Evolutionary conservation across 2,888 invertebrate genomes (phyloP), one percentile per base, ranked within the genome.

Genomic region (Thysanoteuthis rhombus): DNA sequence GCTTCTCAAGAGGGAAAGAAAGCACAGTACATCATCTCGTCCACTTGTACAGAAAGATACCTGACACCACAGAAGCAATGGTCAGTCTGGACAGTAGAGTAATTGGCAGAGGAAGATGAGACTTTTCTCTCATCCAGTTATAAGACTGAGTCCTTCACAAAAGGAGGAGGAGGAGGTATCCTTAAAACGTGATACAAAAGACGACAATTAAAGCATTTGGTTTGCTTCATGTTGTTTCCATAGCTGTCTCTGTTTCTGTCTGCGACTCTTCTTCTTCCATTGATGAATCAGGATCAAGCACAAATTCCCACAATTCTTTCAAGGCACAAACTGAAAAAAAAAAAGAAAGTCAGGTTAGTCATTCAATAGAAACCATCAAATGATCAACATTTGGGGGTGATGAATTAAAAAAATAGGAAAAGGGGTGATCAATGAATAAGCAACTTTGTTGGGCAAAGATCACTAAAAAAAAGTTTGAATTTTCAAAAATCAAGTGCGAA

Each of bases 251-350:
- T 36, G 52, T 91, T 38, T 93, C 93, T 36, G 52, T 32, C n/a
- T 40, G 42, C 5, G 92, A 39, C 58, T 47, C 93, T 36, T 93
- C 93, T 22, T 93, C 93, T 39, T 93, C 93, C 36, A 39, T 58
- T 36, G 39, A 58, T 19, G 93, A 93, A 94, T 95, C 95, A n/a
- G 95, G 95, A 58, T 95, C 94, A 19, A 92, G n/a, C 5, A 92
- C 92, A 93, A 95, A 95, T 90, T 95, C 95, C 95, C 95, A 95
- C 42, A 96, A 94, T 42, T 95, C 95, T 94, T 94, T 94, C 93
- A 96, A 40, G 2, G 95, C 95, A 90, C 94, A 94, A 91, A 95
- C 96, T 96, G 94, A 75, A 94, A 95, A 94, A 89, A 93, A 40
- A 47, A 94, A 40, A 90, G 89, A 93, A 90, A n/a, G n/a, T n/a